Evolutionary conservation across 30 jellyfish, hydroid and myxozoan species (phyloP).

Genomic region (Aurelia coerulea): DNA sequence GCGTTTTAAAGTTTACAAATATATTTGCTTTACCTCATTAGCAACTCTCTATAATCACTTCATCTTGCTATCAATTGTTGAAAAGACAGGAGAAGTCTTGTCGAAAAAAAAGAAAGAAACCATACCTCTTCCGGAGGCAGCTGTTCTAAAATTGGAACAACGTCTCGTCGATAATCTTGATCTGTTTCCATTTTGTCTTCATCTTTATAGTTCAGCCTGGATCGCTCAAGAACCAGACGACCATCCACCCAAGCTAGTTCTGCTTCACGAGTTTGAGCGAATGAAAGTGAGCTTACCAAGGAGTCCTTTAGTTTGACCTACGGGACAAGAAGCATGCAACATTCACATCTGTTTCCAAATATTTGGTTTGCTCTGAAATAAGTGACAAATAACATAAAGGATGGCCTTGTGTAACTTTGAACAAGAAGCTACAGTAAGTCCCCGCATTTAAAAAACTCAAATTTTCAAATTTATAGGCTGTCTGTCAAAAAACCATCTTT

Average conservation of each 20-base stretch:
- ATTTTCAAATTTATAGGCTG: no score
- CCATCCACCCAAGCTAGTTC: conserved; percentile 99
- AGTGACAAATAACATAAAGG: no score
- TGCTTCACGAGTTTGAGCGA: conserved; percentile 90
- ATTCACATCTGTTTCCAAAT: background rate
- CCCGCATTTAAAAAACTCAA: background rate
- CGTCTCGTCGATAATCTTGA: conserved; percentile 67
- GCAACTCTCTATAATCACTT: no score
- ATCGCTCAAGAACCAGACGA: conserved; percentile 76
- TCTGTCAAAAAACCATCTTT: no score
- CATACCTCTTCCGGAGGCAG: conserved; percentile 88
- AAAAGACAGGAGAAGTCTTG: no score
- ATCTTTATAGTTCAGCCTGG: conserved; percentile 45
- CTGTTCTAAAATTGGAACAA: conserved; percentile 93
- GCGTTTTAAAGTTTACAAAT: no score
- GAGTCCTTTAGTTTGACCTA: conserved; percentile 95
- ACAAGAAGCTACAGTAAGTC: no score
- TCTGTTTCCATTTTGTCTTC: conserved; percentile 67
- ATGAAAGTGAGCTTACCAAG: conserved; percentile 89
- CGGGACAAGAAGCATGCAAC: background rate
- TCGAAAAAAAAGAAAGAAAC: no score
- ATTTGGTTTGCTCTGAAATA: no score
- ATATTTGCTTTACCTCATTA: no score
- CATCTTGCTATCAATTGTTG: no score
- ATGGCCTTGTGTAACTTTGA: no score